phyloP scores from a whole-genome alignment of 92 coral and sea anemone species.

The Meandrina meandrites region DNA sequence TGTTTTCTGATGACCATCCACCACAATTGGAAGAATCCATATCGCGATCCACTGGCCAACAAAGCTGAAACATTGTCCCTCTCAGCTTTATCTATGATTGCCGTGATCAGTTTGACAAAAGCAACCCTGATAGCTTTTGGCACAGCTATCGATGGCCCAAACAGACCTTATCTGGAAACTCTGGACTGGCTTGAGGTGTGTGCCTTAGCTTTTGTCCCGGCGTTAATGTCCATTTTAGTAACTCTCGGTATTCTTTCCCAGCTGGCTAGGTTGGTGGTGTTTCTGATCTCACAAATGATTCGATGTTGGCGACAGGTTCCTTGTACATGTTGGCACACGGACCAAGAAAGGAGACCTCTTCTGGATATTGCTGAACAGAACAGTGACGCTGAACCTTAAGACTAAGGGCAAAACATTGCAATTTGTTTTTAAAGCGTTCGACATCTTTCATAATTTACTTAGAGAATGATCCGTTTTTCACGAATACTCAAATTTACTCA shows the following conservation, averaged over 20 bases:
- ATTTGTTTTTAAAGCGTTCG: background rate
- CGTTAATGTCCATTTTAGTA: constrained; percentile 14
- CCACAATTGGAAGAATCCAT: constrained; percentile 43
- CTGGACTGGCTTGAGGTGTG: constrained; percentile 46
- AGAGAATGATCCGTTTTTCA: too few relatives aligned
- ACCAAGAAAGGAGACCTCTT: background rate
- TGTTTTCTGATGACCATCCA: constrained; percentile 48
- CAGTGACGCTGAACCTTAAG: background rate
- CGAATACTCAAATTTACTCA: too few relatives aligned
- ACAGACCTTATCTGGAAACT: constrained; percentile 11
- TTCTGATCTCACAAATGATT: background rate
- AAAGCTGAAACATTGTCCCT: constrained; percentile 37
- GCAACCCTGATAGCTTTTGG: constrained; percentile 36
- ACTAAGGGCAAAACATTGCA: background rate
- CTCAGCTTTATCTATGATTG: constrained; percentile 17
- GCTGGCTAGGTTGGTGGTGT: constrained; percentile 20
- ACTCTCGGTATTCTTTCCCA: constrained; percentile 35
- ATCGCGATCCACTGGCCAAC: constrained; percentile 42
- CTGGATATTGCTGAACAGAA: background rate
- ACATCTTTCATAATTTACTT: too few relatives aligned
- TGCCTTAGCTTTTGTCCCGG: constrained; percentile 49
- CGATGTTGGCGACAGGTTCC: background rate
- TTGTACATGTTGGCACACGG: background rate
- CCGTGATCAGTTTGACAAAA: constrained; percentile 37
- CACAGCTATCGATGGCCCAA: constrained; percentile 16